Evolutionary conservation across 1,140 invertebrate species (phyloP), one percentile per base, ranked within the genome.

Genomic region (Onthophagus taurus): DNA sequence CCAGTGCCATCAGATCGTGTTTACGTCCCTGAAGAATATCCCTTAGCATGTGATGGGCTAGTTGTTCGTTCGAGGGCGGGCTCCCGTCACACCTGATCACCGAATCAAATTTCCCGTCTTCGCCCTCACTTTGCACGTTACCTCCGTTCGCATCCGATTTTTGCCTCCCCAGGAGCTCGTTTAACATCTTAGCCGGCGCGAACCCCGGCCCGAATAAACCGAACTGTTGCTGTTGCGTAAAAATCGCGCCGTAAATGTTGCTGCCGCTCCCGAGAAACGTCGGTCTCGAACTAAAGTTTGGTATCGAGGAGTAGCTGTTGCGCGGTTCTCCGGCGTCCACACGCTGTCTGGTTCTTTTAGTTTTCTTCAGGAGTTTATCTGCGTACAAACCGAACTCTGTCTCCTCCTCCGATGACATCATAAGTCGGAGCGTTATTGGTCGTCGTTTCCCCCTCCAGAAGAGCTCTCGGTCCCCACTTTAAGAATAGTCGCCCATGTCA

Each of bases 341-440:
- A 74, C 88, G 81, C 78, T 90, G 86, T 81, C 87, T 82, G 72
- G 83, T 84, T 74, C 85, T 80, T 75, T 87, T 88, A 71, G 71
- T 70, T 78, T 89, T 90, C 78, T 87, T 85, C 75, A 85, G 75
- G 71, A 87, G 81, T 72, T 78, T 81, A 80, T 84, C 83, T 80
- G 80, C 83, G 77, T 83, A 88, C 81, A 86, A 81, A 76, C 82
- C 83, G 78, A 84, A 85, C 50, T 64, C 63, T 73, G 81, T 81
- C 76, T 88, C 85, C 84, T 88, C 85, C 81, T 88, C 85, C 81
- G 84, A 88, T 88, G 85, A 89, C 85, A 89, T 89, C 84, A 88
- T 87, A 84, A 79, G 83, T 79, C 72, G 68, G 58, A 65, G 70
- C 71, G 69, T 72, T 74, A 80, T 80, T 81, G 77, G 78, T 71